These are phyloP conservation scores for Sphenopsis melanotis DNA, from an alignment of 2,797 vertebrate genomes.

Conservation along the genomic window DNA sequence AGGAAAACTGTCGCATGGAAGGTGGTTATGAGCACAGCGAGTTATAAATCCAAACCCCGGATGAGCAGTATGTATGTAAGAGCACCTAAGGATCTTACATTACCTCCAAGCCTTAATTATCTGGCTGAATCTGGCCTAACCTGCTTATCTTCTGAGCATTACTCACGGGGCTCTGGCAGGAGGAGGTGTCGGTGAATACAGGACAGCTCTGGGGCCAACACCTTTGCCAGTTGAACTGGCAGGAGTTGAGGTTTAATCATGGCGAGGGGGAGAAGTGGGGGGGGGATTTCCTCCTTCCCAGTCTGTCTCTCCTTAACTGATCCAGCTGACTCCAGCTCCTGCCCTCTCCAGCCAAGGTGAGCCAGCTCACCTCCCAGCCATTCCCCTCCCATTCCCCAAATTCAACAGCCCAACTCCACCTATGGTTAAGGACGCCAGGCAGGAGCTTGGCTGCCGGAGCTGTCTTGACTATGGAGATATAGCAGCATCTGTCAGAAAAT, in stretches of 20 bases:
- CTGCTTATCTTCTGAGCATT: constrained; percentile 49
- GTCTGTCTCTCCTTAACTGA: rapidly evolving
- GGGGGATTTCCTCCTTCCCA: background rate
- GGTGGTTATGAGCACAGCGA: background rate
- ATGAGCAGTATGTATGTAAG: background rate
- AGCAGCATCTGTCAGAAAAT: constrained; percentile 23
- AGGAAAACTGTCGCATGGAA: background rate
- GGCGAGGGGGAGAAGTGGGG: too few relatives aligned
- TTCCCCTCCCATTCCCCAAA: background rate
- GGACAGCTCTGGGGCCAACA: background rate
- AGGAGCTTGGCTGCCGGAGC: background rate
- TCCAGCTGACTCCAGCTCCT: background rate
- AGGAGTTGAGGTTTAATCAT: background rate
- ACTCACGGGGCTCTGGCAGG: background rate
- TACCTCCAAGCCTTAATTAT: constrained; percentile 24
- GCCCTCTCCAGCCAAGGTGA: background rate
- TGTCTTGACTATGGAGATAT: background rate
- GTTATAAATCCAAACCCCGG: background rate
- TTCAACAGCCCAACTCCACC: background rate
- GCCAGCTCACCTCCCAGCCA: background rate
- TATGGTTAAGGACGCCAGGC: background rate
- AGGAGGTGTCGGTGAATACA: background rate
- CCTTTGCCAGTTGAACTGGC: background rate
- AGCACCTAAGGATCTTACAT: background rate
- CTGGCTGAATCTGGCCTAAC: constrained; percentile 31